phyloP scores from a whole-genome alignment of 92 coral and sea anemone species.

The Umimayanthus chanpuru region DNA sequence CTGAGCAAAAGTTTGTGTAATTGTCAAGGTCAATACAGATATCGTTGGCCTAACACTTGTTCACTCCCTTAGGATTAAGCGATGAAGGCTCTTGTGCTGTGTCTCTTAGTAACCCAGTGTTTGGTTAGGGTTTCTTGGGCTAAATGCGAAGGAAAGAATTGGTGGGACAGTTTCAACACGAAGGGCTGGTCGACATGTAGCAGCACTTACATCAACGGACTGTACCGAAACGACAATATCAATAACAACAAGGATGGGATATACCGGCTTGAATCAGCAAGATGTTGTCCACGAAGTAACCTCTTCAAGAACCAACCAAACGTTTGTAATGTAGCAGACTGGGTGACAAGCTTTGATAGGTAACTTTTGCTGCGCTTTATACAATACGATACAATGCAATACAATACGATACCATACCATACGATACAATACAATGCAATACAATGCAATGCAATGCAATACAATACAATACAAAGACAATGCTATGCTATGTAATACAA shows the following conservation, averaged over 20 bases:
- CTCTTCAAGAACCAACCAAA: slow-evolving; percentile 43
- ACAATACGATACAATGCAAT: not conserved
- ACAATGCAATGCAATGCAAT: no score
- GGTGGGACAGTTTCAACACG: slow-evolving; percentile 28
- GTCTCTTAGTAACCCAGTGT: not conserved
- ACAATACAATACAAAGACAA: no score
- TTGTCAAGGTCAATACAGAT: no score
- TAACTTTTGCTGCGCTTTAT: not conserved
- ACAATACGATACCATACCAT: not conserved
- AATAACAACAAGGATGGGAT: slow-evolving; percentile 34
- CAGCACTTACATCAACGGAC: slow-evolving; percentile 43
- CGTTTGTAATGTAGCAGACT: slow-evolving; percentile 51
- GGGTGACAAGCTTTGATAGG: slow-evolving; percentile 56
- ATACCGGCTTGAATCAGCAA: slow-evolving; percentile 44
- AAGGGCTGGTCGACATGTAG: slow-evolving; percentile 1
- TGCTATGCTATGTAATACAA: no score
- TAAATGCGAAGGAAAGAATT: not conserved
- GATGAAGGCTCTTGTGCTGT: slow-evolving; percentile 1
- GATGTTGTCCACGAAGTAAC: slow-evolving; percentile 49
- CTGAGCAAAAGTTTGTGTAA: no score
- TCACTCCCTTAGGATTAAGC: not conserved
- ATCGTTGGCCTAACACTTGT: not conserved
- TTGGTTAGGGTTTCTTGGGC: not conserved
- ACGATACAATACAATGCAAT: no score
- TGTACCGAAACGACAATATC: slow-evolving; percentile 37